Percentiles rank a stretch among this genome's conserved stretches.
phyloP scores from a whole-genome alignment of 2,888 invertebrate genomes.

The Maniola hyperantus region DNA sequence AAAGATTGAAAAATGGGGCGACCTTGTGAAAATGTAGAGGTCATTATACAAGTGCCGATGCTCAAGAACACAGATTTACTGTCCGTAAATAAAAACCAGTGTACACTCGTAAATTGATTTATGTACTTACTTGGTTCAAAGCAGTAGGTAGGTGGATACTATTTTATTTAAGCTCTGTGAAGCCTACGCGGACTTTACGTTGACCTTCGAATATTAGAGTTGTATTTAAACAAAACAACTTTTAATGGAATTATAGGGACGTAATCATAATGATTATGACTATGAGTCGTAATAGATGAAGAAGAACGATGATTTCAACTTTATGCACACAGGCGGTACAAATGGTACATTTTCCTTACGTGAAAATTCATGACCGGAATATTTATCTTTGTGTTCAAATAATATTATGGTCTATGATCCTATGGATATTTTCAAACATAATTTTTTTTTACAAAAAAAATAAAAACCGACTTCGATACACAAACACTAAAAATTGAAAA shows the following conservation, averaged over 20 bases:
- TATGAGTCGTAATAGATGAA: conserved; percentile 71
- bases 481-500: no score
- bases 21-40: conserved; percentile 30
- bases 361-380: conserved; percentile 1
- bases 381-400: conserved; percentile 16
- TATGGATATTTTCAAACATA: conserved; percentile 11
- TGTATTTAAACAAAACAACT: neutral
- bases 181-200: conserved; percentile 43
- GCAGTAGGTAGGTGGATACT: conserved; percentile 45
- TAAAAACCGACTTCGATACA: no score
- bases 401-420: conserved; percentile 19
- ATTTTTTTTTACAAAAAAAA: no score
- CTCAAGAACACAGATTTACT: conserved; percentile 29
- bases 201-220: conserved; percentile 29
- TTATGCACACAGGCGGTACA: conserved; percentile 51
- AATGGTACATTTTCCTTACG: no score
- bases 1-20: conserved; percentile 25
- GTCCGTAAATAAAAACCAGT: conserved; percentile 42
- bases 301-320: conserved; percentile 71
- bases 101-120: conserved; percentile 62
- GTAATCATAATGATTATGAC: conserved; percentile 29
- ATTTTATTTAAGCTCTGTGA: conserved; percentile 46
- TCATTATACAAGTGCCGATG: conserved; percentile 35
- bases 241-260: neutral
- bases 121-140: conserved; percentile 55